Base-by-base conservation (phyloP, 2,888 invertebrate species). In the Cotesia congregata region DNA sequence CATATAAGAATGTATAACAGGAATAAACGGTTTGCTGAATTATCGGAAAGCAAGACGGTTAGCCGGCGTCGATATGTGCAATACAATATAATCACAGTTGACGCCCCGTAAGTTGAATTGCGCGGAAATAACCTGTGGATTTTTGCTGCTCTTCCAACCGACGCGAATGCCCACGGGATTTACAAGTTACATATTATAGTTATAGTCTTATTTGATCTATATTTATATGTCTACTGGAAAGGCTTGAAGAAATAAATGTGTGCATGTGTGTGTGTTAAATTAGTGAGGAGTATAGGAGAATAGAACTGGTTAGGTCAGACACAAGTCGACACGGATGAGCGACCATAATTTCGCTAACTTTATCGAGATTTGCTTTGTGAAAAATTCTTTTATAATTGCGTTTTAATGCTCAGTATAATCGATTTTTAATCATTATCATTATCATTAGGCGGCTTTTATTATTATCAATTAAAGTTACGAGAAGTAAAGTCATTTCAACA, bases 121-220 rank as follows among this genome's bases (percentile, higher is more conserved):
- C 41, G 50, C 72, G 68, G 72, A 76, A 76, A 72, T 76, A 62
- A 6, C 6, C 72, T n/a, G 72, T 60, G 61, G 75, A 81, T 83
- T 80, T 82, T 82, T 81, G 80, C 80, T 83, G 82, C 83, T 85
- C 85, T 77, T 77, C 38, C 15, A 40, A 17, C 2, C 40, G 67
- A 77, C 72, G 77, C 77, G 62, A 71, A 75, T 75, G 78, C 62
- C 73, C 69, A 40, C 65, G 39, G 65, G 72, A 17, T 30, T n/a
- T 40, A 69, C 69, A 70, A 69, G 62, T 62, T 74, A 17, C 67
- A 40, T 40, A 30, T n/a, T 75, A 67, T 65, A 60, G 60, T 65
- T 38, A 30, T 4, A 71, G 30, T 30, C 30, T 30, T 30, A 30
- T 30, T 30, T 30, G 30, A 30, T 61, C 20, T 61, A 62, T 39